Evolutionary conservation across 2,797 vertebrate species (phyloP), one percentile per base, ranked within the genome.

Genomic region (Macrochelys suwanniensis): DNA sequence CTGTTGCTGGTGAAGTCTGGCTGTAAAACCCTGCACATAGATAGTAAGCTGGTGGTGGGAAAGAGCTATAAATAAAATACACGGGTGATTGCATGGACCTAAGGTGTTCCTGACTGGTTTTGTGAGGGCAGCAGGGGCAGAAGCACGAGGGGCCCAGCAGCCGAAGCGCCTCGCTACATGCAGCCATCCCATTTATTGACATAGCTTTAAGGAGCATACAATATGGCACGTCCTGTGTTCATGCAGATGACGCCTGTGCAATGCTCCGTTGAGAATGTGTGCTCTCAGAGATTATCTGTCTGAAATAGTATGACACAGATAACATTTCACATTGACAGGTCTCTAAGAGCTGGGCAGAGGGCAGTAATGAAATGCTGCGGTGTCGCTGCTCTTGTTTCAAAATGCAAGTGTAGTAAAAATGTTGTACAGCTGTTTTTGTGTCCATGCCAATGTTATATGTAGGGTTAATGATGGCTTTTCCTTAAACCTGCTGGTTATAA

Each of bases 241-340:
- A 49, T 56, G 74, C 85, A 85, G 77, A 31, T 0, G 1, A 13
- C 15, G 89, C 56, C 59, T 0, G 0, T 0, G 45, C 84, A 78
- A 33, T 25, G 10, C 11, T 78, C 45, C 21, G 5, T 45, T 57
- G 78, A 37, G 78, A 25, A 37, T 12, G 42, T 1, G 28, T 28
- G 71, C 9, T 37, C 21, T 50, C 33, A 10, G 17, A 68, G 65
- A 68, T 37, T n/a, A 11, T 59, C 33, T 65, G 10, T 6, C 83
- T 71, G 76, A 77, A 87, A 61, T 4, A 6, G 77, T 7, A 28
- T 28, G 80, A 78, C 90, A 76, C 54, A 89, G 86, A 82, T 49
- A 82, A 87, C 80, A 61, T 89, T 95, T 80, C 92, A 54, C 17
- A 26, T 28, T 1, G 0, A 78, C 53, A 82, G 17, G 77, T 57